A percentile compares a stretch with the other conserved stretches of the same genome.
Evolutionary conservation across 2,113 vertebrate genomes (phyloP).

Genomic region (Erpornis zantholeuca): DNA sequence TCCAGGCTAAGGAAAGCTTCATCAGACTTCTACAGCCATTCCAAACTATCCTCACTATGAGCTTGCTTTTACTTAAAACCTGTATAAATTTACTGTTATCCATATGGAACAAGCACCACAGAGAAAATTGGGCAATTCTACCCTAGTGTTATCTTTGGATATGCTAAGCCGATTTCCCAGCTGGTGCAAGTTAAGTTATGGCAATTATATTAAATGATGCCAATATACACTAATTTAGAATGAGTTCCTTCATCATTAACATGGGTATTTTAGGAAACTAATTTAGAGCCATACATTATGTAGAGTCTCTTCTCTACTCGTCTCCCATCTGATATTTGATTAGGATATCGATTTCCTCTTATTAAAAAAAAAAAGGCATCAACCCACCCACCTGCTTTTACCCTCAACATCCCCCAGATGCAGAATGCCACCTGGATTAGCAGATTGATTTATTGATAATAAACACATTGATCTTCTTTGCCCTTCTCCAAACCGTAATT

Average conservation of each 20-base stretch:
- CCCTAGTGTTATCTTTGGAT: constrained; percentile 28
- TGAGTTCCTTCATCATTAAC: constrained; percentile 45
- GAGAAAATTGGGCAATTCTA: constrained; percentile 29
- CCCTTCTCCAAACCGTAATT: constrained; percentile 16
- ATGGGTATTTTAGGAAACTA: constrained; percentile 47
- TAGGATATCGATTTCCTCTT: constrained; percentile 47
- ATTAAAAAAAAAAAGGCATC: not conserved
- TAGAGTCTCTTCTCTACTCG: constrained; percentile 16
- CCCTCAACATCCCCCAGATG: constrained; percentile 39
- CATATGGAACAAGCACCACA: not conserved
- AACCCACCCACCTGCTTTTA: constrained; percentile 32
- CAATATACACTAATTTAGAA: constrained; percentile 54
- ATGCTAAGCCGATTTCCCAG: constrained; percentile 24
- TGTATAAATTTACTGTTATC: not conserved
- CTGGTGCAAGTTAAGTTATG: constrained; percentile 41
- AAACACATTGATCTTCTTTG: constrained; percentile 64
- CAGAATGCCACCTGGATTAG: constrained; percentile 58
- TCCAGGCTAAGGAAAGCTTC: not conserved
- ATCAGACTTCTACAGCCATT: not conserved
- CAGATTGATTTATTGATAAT: constrained; percentile 69
- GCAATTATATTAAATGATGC: constrained; percentile 54
- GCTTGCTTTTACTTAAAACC: not conserved
- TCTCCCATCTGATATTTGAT: constrained; percentile 48
- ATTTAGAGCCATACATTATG: constrained; percentile 42
- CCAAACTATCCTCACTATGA: not conserved